Percentiles rank a stretch among this genome's conserved stretches.
These are phyloP conservation scores for Scaptomyza graminum DNA, from an alignment of 1,140 invertebrate genomes.

Conservation along the genomic window DNA sequence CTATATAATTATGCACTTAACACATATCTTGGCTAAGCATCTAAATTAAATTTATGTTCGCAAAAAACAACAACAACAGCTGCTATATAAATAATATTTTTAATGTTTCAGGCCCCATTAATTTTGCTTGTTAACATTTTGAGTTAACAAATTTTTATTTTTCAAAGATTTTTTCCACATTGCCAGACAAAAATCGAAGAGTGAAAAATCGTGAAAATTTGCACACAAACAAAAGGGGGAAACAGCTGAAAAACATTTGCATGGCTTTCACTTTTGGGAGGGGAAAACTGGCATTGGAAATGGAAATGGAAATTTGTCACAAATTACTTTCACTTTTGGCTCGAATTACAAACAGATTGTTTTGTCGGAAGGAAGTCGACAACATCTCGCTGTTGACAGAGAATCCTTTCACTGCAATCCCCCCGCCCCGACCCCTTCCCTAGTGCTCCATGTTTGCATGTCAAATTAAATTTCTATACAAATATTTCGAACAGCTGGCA, in stretches of 20 bases:
- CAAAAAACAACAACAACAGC: conserved; percentile 37
- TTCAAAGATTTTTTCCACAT: conserved; percentile 35
- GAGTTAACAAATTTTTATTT: conserved; percentile 61
- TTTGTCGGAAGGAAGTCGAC: conserved; percentile 30
- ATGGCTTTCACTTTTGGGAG: conserved; percentile 72
- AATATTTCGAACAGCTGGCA: conserved; percentile 70
- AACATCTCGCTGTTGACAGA: conserved; percentile 23
- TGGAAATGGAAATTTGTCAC: conserved; percentile 70
- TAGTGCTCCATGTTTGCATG: conserved; percentile 66
- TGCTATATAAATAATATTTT: conserved; percentile 34
- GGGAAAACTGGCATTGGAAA: neutral
- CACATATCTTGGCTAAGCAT: conserved; percentile 60
- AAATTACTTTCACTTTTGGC: conserved; percentile 74
- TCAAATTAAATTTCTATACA: conserved; percentile 81
- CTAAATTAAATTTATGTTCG: conserved; percentile 55
- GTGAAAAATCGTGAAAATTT: neutral
- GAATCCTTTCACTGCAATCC: conserved; percentile 65
- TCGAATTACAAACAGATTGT: conserved; percentile 53
- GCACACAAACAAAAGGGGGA: conserved; percentile 16
- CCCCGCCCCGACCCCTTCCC: neutral
- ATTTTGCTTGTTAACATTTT: conserved; percentile 77
- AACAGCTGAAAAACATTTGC: conserved; percentile 75
- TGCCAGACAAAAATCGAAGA: conserved; percentile 25
- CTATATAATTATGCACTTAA: conserved; percentile 69
- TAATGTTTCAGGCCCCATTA: conserved; percentile 71